A percentile compares a stretch with the other conserved stretches of the same genome.
Conservation (phyloP, 2,888 invertebrate genomes). For the Elegia similella region DNA sequence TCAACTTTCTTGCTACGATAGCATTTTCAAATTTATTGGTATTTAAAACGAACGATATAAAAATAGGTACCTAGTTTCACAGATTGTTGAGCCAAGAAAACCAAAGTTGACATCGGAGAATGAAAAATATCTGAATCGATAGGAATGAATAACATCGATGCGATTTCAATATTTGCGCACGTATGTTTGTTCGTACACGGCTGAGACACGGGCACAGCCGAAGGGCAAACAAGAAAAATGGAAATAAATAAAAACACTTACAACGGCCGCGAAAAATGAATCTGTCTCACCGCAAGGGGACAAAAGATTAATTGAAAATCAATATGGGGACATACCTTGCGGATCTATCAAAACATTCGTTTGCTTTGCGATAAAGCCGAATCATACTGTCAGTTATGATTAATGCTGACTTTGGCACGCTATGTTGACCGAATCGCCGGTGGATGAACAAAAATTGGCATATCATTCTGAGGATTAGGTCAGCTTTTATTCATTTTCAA, state of each 20-base stretch:
- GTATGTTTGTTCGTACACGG: conserved; percentile 58
- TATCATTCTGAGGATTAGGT: conserved; percentile 39
- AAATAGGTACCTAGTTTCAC: not conserved
- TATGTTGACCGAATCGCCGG: conserved; percentile 58
- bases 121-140: conserved; percentile 46
- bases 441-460: conserved; percentile 45
- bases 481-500: conserved; percentile 13
- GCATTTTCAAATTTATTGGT: not conserved
- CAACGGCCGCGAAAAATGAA: conserved; percentile 57
- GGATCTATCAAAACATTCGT: conserved; percentile 72
- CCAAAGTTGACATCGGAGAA: conserved; percentile 26
- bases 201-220: conserved; percentile 50
- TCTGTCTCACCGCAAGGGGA: conserved; percentile 64
- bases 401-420: conserved; percentile 67
- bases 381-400: conserved; percentile 71
- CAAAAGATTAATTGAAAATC: conserved; percentile 79
- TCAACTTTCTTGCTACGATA: no score
- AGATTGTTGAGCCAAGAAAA: not conserved
- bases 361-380: conserved; percentile 68
- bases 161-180: conserved; percentile 63
- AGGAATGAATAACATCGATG: conserved; percentile 60
- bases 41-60: not conserved
- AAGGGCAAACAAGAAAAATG: conserved; percentile 47
- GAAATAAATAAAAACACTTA: conserved; percentile 50
- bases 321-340: conserved; percentile 66